Base-by-base conservation (phyloP, 1,140 invertebrate genomes). In the Limonius californicus region DNA sequence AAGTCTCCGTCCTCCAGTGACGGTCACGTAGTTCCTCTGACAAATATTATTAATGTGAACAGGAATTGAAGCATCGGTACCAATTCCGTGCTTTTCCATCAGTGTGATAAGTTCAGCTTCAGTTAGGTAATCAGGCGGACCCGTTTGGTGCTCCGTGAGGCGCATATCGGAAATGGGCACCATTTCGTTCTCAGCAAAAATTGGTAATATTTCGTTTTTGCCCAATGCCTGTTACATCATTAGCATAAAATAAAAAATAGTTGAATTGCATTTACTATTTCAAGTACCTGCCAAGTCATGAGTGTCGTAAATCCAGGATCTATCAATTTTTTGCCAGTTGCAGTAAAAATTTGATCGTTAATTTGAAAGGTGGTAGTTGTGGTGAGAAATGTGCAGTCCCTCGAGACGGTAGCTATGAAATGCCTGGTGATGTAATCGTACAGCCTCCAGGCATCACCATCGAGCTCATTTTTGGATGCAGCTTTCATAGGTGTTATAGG, bases 21-120 rank as follows among this genome's bases (percentile, higher is more conserved):
- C 89, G 6, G 83, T 89, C 1, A 99, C 97, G 79, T 99, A 99
- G 82, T 99, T 99, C 61, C 98, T 79, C 78, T 95, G 92, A 70
- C 92, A 96, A 63, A 99, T 99, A 74, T 99, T 99, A 75, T 99
- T 99, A 67, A 99, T 99, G 75, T 99, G 98, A n/a, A 99, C 96
- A 0, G 98, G 96, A 70, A 99, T 99, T 0, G 95, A 98, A 30
- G 97, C 97, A 80, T 99, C 97, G 0, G 97, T 99, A 1, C 97
- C 97, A 67, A 99, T 99, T 0, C 97, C 97, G 78, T 99, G 95
- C 76, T 99, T 97, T 80, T 99, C 98, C 96, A 99, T 99, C 6
- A 99, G 79, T 0, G 94, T 90, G 70, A 99, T 99, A n/a, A 99
- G 80, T 81, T 99, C 97, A 6, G 95, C 85, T 80, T 99, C 98